Conservation (phyloP, 2,797 vertebrate genomes). For the Momotus momota region DNA sequence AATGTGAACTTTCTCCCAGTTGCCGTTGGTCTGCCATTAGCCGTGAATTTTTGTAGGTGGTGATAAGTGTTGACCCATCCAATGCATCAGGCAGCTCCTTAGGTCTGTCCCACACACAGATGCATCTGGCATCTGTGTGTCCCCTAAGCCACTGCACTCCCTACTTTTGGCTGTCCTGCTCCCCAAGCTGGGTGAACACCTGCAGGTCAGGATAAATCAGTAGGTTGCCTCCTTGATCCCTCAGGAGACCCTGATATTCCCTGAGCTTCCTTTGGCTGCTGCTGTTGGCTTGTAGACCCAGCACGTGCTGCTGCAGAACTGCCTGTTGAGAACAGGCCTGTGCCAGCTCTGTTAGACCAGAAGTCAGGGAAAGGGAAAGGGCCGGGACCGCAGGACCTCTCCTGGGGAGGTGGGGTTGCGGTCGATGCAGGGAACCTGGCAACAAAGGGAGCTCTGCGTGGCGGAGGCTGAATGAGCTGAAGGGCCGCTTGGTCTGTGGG, state of each 20-base stretch:
- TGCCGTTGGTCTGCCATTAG: accelerated
- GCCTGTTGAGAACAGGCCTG: neutral
- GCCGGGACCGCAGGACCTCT: neutral
- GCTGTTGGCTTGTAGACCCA: neutral
- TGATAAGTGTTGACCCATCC: neutral
- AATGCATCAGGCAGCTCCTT: neutral
- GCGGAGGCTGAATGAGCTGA: neutral
- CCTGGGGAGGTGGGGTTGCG: neutral
- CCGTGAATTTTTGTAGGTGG: neutral
- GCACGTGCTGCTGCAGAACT: neutral
- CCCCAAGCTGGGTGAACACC: neutral
- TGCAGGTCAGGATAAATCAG: no score
- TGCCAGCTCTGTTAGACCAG: neutral
- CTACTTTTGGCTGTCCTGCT: neutral
- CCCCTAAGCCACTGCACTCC: neutral
- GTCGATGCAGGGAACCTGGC: neutral
- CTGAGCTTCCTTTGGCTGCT: neutral
- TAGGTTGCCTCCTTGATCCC: neutral
- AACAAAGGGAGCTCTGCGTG: neutral
- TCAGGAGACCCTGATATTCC: neutral
- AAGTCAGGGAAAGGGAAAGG: neutral
- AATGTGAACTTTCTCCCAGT: no score
- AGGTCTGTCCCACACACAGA: neutral
- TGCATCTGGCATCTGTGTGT: neutral
- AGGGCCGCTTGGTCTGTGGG: no score